A percentile compares a stretch with the other conserved stretches of the same genome.
phyloP scores from a whole-genome alignment of 2,797 vertebrate genomes.

The Cyclopterus lumpus region DNA sequence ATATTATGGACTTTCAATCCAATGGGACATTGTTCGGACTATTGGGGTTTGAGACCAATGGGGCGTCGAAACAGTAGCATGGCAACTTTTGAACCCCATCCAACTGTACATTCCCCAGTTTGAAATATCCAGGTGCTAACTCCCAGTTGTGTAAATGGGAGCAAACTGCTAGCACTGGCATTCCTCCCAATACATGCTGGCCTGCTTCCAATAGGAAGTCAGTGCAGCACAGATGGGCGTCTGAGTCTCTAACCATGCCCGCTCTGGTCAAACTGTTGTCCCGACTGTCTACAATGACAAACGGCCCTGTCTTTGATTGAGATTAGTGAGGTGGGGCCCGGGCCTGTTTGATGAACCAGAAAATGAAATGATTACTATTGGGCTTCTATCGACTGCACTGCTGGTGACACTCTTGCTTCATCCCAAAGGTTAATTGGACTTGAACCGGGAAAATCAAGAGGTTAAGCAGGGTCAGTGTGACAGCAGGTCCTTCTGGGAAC shows the following conservation, averaged over 20 bases:
- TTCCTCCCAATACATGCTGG: neutral
- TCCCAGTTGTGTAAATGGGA: neutral
- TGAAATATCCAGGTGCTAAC: neutral
- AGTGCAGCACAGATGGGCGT: constrained; percentile 55
- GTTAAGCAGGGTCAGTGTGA: constrained; percentile 91
- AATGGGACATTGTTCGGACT: no score
- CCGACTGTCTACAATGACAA: constrained; percentile 86
- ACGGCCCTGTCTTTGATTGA: constrained; percentile 89
- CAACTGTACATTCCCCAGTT: neutral
- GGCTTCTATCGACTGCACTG: constrained; percentile 91
- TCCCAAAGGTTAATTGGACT: constrained; percentile 98
- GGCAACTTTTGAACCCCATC: neutral
- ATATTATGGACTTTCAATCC: no score
- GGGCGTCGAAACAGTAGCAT: neutral
- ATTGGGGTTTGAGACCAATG: neutral
- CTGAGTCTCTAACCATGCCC: constrained; percentile 69
- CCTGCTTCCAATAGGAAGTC: constrained; percentile 16
- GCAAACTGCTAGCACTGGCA: neutral
- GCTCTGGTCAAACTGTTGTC: constrained; percentile 78
- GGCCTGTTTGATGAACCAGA: constrained; percentile 92
- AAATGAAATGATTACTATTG: constrained; percentile 96
- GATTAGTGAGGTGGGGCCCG: constrained; percentile 88
- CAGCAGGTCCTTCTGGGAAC: constrained; percentile 83
- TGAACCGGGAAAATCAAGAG: constrained; percentile 98
- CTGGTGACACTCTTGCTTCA: constrained; percentile 89